phyloP scores from a whole-genome alignment of 2,113 vertebrate genomes.

The Phyllostomus hastatus region DNA sequence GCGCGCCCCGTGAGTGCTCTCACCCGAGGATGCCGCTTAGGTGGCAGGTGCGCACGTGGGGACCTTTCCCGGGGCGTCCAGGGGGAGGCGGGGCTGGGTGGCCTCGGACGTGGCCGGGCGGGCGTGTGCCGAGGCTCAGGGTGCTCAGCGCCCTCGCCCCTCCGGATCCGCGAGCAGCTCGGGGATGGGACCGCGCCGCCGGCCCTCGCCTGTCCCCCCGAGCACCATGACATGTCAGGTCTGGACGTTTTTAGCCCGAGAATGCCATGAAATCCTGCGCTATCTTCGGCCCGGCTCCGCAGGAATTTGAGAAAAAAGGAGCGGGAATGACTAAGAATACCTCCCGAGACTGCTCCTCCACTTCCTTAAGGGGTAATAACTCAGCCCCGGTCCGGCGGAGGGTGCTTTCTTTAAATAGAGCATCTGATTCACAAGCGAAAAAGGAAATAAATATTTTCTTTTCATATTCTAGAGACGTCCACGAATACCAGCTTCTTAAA shows the following conservation, averaged over 20 bases:
- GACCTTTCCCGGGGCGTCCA: accelerated
- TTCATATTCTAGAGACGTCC: constrained; percentile 81
- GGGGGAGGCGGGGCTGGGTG: accelerated
- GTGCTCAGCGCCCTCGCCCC: accelerated
- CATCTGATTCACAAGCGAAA: constrained; percentile 86
- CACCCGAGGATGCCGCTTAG: neutral
- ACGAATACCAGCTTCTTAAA: constrained; percentile 81
- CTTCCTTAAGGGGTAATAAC: constrained; percentile 90
- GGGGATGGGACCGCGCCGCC: accelerated
- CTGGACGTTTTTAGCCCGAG: constrained; percentile 73
- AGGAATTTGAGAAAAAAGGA: constrained; percentile 82
- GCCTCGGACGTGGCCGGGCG: accelerated
- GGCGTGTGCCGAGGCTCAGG: accelerated
- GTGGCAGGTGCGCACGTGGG: accelerated
- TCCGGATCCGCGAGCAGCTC: accelerated
- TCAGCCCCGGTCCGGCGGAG: constrained; percentile 81
- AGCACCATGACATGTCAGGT: constrained; percentile 55
- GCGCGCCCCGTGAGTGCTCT: accelerated
- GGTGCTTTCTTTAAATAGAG: constrained; percentile 88
- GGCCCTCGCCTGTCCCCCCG: neutral
- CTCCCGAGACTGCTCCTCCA: constrained; percentile 79
- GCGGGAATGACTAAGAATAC: constrained; percentile 86
- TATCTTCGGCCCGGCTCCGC: constrained; percentile 79
- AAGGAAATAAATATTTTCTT: constrained; percentile 90
- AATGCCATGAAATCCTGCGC: constrained; percentile 76